Percentiles rank a stretch among this genome's conserved stretches.
These are phyloP conservation scores for Eudyptes chrysolophus DNA, from an alignment of 2,113 vertebrate genomes.

Conservation along the genomic window DNA sequence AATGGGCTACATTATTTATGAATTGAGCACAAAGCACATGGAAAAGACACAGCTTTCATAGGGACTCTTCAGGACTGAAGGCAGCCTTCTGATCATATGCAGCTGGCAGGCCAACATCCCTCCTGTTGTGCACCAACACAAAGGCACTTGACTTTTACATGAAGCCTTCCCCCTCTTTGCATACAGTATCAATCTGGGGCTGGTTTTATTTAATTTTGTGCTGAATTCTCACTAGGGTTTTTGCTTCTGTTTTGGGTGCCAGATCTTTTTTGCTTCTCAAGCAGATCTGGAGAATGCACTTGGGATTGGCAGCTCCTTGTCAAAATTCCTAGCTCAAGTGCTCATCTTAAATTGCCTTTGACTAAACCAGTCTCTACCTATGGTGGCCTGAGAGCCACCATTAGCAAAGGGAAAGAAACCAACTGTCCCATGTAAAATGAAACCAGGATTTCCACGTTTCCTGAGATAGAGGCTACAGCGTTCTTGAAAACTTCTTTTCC, in stretches of 20 bases:
- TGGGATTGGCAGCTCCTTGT: background rate
- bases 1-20: too few species aligned
- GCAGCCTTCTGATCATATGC: background rate
- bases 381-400: background rate
- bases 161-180: background rate
- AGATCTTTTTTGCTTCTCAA: background rate
- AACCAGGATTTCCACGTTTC: background rate
- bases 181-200: background rate
- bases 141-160: background rate
- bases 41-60: background rate
- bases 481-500: background rate
- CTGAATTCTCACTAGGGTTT: background rate
- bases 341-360: background rate
- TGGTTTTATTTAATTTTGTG: background rate
- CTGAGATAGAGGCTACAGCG: background rate
- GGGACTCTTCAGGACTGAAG: background rate
- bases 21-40: background rate
- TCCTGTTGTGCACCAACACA: background rate
- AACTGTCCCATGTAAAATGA: background rate
- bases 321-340: background rate
- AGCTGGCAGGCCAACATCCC: background rate
- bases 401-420: background rate
- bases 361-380: background rate
- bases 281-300: background rate
- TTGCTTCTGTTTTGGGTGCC: background rate